Base-by-base conservation (phyloP, 1,140 invertebrate species). In the Zaprionus capensis region DNA sequence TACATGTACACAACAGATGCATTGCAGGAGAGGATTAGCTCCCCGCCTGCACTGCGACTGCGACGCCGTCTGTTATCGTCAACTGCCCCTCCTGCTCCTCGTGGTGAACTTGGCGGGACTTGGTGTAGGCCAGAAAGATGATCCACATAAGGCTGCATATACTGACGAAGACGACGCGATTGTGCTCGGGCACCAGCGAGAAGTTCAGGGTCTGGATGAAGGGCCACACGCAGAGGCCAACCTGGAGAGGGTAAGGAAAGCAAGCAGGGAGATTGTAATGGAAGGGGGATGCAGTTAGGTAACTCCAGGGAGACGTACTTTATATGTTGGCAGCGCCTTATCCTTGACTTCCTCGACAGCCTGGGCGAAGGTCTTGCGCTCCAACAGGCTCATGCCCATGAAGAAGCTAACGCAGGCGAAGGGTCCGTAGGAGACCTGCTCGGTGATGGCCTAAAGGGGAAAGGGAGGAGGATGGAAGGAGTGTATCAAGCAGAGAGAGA, bases 101-200 rank as follows among this genome's bases (percentile, higher is more conserved):
- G 20, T 20, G 26, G 14, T 71, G 31, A 51, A 73, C 15, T 20
- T 80, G 44, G 2, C 63, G 77, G n/a, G 63, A 78, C 92, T 98
- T 97, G 96, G 97, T 97, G 80, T 97, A 97, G 1, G 97, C 96
- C 59, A 98, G 93, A 91, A 97, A 97, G 78, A 96, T 96, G 24
- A 96, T 97, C 97, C 97, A 98, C 70, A 97, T 92, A 58, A 98
- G 94, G 93, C 97, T 97, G 87, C 96, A 97, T 15, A 95, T 91
- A 87, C 96, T 97, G 24, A 97, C 96, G 87, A 97, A 97, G n/a
- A 96, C 94, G 14, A 98, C 96, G 73, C 97, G 94, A 93, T 98
- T 97, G 79, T 94, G 94, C 90, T 97, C 96, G 28, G 95, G 95
- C 62, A 98, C 94, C 36, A 96, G 93, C 12, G 95, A 94, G 82